A percentile compares a stretch with the other conserved stretches of the same genome.
phyloP scores from a whole-genome alignment of 2,797 vertebrate genomes.

The Lepilemur ruficaudatus region DNA sequence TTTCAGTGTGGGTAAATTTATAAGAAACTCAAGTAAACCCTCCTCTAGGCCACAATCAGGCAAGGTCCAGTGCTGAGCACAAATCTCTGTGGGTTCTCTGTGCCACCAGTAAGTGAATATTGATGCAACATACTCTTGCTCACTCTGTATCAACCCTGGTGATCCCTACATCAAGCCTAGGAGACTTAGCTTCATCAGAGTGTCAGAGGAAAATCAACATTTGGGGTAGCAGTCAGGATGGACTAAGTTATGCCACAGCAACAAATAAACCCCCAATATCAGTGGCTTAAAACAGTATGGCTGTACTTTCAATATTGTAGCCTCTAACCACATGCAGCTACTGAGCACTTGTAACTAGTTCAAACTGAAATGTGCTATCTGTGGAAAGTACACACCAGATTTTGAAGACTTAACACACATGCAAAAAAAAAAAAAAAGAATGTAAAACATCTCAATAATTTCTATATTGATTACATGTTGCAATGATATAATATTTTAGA shows the following conservation, averaged over 20 bases:
- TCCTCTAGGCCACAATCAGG: neutral
- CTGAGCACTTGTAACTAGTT: neutral
- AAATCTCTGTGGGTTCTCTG: neutral
- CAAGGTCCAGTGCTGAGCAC: neutral
- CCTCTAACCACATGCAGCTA: neutral
- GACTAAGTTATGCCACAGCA: neutral
- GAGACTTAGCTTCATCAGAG: neutral
- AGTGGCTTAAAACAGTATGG: neutral
- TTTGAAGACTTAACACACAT: neutral
- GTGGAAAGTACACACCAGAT: neutral
- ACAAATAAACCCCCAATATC: neutral
- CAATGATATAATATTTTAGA: neutral
- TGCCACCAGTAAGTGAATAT: neutral
- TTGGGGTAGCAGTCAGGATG: neutral
- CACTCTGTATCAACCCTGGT: neutral
- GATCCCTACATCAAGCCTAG: neutral
- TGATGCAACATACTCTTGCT: neutral
- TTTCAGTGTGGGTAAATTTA: neutral
- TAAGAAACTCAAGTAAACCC: neutral
- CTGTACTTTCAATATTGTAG: neutral
- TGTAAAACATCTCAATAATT: neutral
- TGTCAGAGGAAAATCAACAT: neutral
- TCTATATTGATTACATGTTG: neutral
- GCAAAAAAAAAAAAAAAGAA: neutral
- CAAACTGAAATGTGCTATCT: neutral